Base-by-base conservation (phyloP, 1,140 invertebrate species). In the Euwallacea similis region DNA sequence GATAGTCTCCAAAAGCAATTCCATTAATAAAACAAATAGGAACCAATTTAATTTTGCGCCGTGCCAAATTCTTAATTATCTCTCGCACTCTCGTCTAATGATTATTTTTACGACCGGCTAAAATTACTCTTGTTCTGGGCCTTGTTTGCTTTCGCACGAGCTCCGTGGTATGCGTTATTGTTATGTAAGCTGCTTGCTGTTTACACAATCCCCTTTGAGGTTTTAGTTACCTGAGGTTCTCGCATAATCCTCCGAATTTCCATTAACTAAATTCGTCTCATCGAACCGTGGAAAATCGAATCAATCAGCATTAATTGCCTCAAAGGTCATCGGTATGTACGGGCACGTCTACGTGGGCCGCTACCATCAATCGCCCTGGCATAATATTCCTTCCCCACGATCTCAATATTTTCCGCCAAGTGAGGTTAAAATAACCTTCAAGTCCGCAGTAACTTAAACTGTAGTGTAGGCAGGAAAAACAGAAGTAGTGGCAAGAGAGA, bases 21-120 rank as follows among this genome's bases (percentile, higher is more conserved):
- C 21, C 62, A 50, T 64, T 50, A 64, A 64, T 50, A 64, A 64
- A 64, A 64, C 50, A 64, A 64, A 64, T 64, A 64, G 46, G 21
- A 11, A 16, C 42, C 62, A 11, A 50, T 64, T 64, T 64, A 50
- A 64, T 46, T 46, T 15, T 33, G n/a, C 43, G 11, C 43, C 44
- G 62, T 64, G 62, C 62, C 62, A 64, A 64, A 50, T 33, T 64
- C 62, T 8, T 64, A 64, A 50, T 64, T 64, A 64, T 46, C 44
- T 50, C 13, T 64, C 62, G 62, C 10, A 50, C 47, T 50, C 47
- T 50, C 21, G 10, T 43, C 62, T 64, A 64, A 53, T 64, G 43
- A 64, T 50, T 53, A 13, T 43, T 64, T 64, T 50, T 50, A 41
- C 62, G 50, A 13, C 10, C 16, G 21, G 50, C 15, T 53, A 53